Base-by-base conservation (phyloP, 1,140 invertebrate species). In the Sycophaga agraensis region DNA sequence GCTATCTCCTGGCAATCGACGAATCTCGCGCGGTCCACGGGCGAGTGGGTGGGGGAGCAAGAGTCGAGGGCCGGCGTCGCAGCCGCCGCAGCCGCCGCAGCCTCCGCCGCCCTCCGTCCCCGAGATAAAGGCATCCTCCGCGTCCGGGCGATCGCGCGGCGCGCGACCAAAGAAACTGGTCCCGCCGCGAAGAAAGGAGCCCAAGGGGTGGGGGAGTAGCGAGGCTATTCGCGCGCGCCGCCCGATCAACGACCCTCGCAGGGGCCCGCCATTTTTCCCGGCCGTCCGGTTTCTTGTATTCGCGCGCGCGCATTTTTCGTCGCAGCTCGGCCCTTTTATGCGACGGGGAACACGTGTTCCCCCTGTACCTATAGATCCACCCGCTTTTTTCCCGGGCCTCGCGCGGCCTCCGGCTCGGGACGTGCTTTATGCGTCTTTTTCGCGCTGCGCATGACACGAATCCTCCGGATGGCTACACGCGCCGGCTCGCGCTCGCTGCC, bases 121-220 rank as follows among this genome's bases (percentile, higher is more conserved):
- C 11, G 45, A 59, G 59, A 62, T 55, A 49, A 40, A 49, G 51
- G 59, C 51, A 55, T 62, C 50, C n/a, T 50, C 26, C 37, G 43
- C 26, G 24, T 1, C 54, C 2, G 39, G 12, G 42, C 42, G 17
- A 26, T 40, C 42, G 54, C 26, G 40, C 55, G 14, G 19, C 12
- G 28, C 26, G 6, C 26, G 22, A 34, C 22, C 37, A 46, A 62
- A 62, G 42, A 56, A 62, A 54, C 50, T 55, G 59, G 58, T 59
- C 50, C n/a, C 21, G 26, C 26, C 40, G 39, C 31, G 28, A 50
- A 35, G 24, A 16, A 22, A 17, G 19, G 34, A 21, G 14, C 1
- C 19, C 17, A n/a, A n/a, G n/a, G n/a, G n/a, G n/a, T n/a, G n/a
- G n/a, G n/a, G n/a, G n/a, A n/a, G n/a, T n/a, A n/a, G n/a, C n/a